Percentiles rank a stretch among this genome's conserved stretches.
Conservation (phyloP, 2,888 invertebrate genomes). For the Proisotoma minuta region DNA sequence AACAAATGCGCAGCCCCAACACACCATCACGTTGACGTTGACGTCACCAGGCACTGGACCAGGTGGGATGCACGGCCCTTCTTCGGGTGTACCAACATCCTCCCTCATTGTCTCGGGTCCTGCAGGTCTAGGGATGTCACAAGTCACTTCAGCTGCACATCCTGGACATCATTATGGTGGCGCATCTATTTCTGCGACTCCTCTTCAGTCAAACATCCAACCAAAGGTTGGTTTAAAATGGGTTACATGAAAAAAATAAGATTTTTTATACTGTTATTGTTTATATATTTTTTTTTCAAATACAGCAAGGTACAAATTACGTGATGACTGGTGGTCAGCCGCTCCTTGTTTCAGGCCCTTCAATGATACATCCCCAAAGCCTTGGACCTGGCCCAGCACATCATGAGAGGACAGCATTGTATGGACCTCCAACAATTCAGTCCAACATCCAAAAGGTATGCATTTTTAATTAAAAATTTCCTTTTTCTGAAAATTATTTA, state of each 20-base stretch:
- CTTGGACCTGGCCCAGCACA: conserved; percentile 1
- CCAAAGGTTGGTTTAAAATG: conserved; percentile 15
- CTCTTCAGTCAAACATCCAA: conserved; percentile 8
- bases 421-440: conserved; percentile 13
- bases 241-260: background rate
- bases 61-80: conserved; percentile 7
- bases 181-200: conserved; percentile 13
- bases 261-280: background rate
- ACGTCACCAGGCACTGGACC: conserved; percentile 23
- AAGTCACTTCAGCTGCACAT: conserved; percentile 2
- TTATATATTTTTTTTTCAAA: conserved; percentile 1
- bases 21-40: conserved; percentile 27
- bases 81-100: conserved; percentile 11
- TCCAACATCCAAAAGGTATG: conserved; percentile 16
- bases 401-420: conserved; percentile 14
- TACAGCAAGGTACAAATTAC: conserved; percentile 9
- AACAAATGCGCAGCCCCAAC: conserved; percentile 9
- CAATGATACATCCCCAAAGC: conserved; percentile 2
- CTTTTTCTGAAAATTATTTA: background rate
- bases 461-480: background rate
- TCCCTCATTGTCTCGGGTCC: conserved; percentile 22
- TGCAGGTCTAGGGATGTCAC: conserved; percentile 3
- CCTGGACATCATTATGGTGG: conserved; percentile 25
- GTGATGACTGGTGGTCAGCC: conserved; percentile 19
- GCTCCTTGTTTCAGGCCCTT: conserved; percentile 18